These are phyloP conservation scores for Drosophila dunni DNA, from an alignment of 1,140 invertebrate species.

Conservation along the genomic window DNA sequence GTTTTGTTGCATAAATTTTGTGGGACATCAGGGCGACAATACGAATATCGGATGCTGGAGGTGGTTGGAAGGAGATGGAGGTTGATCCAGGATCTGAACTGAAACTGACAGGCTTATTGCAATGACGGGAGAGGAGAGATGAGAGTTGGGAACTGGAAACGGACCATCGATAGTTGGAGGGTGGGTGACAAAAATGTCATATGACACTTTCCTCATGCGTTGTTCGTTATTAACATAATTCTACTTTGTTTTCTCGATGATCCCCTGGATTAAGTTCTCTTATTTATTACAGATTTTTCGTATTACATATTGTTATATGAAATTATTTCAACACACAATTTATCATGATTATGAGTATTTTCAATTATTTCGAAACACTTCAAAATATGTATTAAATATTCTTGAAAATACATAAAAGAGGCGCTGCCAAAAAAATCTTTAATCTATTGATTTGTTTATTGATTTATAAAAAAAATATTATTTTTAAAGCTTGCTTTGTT, in stretches of 20 bases:
- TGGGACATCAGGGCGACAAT: conserved; percentile 27
- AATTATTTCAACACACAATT: conserved; percentile 2
- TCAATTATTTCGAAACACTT: conserved; percentile 4
- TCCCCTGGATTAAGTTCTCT: conserved; percentile 18
- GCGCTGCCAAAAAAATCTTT: neutral
- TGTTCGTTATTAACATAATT: conserved; percentile 36
- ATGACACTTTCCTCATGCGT: conserved; percentile 24
- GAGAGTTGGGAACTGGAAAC: neutral
- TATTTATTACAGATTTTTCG: conserved; percentile 23
- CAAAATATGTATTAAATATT: no score
- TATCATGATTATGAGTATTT: neutral
- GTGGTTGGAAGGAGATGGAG: neutral
- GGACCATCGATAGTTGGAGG: neutral
- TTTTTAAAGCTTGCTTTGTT: neutral
- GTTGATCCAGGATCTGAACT: conserved; percentile 17
- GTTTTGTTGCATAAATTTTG: conserved; percentile 55
- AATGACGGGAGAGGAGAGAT: neutral
- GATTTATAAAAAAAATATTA: neutral
- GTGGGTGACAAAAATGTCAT: conserved; percentile 40
- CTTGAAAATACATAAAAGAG: no score
- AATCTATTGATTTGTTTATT: neutral
- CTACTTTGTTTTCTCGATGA: conserved; percentile 27
- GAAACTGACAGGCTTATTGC: conserved; percentile 44
- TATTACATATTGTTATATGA: conserved; percentile 12
- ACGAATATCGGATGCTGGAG: neutral